Percentiles rank a stretch among this genome's conserved stretches.
Evolutionary conservation across 2,888 invertebrate species (phyloP).

Genomic region (Ashinkailepas kermadecensis): DNA sequence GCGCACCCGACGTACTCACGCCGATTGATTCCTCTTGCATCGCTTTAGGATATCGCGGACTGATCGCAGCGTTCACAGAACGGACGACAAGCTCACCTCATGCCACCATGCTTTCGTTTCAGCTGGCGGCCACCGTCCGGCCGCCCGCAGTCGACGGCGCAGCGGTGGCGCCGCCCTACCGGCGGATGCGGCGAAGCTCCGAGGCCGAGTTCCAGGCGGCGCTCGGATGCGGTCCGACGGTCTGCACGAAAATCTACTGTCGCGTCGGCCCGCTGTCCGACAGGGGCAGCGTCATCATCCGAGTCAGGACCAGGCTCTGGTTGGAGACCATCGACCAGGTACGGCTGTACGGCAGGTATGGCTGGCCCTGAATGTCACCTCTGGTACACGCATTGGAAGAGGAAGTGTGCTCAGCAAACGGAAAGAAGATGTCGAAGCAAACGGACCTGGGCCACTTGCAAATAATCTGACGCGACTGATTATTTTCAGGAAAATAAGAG

Average conservation of each 20-base stretch:
- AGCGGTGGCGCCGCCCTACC: neutral
- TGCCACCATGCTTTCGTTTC: neutral
- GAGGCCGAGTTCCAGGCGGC: slow-evolving; percentile 19
- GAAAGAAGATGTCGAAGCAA: too few species aligned
- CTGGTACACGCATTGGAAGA: too few species aligned
- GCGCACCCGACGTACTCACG: too few species aligned
- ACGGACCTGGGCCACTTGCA: too few species aligned
- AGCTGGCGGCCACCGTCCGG: neutral
- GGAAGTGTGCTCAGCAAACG: too few species aligned
- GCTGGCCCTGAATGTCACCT: too few species aligned
- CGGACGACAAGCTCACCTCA: too few species aligned
- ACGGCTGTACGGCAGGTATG: slow-evolving; percentile 36
- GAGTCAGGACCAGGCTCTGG: slow-evolving; percentile 63
- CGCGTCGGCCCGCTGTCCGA: slow-evolving; percentile 60
- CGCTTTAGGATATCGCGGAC: too few species aligned
- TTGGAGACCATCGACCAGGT: slow-evolving; percentile 73
- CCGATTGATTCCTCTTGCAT: too few species aligned
- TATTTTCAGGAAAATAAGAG: neutral
- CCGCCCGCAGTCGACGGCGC: neutral
- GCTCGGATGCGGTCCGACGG: slow-evolving; percentile 53
- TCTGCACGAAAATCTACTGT: slow-evolving; percentile 70
- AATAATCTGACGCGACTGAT: too few species aligned
- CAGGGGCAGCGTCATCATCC: slow-evolving; percentile 66
- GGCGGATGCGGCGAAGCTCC: neutral
- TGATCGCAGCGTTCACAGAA: too few species aligned